Evolutionary conservation across 2,113 vertebrate species (phyloP).

Genomic region (Plecturocebus donacophilus): DNA sequence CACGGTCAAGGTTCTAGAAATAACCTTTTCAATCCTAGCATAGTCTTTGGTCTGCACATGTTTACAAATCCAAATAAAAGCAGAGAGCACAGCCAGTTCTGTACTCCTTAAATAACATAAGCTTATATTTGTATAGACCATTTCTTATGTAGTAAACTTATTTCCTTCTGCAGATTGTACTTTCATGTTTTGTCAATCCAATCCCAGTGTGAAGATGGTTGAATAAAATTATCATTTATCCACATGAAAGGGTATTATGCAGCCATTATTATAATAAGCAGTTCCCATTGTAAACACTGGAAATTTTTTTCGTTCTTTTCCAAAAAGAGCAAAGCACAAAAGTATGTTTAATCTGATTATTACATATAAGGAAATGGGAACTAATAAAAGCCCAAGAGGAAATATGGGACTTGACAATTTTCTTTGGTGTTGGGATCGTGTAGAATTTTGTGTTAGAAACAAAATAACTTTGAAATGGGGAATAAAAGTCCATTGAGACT

Average conservation of each 20-base stretch:
- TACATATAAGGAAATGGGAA: background rate
- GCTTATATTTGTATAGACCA: background rate
- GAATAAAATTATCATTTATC: background rate
- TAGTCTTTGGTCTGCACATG: background rate
- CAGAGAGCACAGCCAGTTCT: background rate
- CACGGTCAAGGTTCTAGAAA: background rate
- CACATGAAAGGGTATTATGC: background rate
- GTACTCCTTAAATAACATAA: background rate
- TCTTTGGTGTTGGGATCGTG: background rate
- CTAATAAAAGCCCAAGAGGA: slow-evolving; percentile 24
- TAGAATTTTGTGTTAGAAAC: background rate
- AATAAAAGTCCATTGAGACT: background rate
- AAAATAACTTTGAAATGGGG: background rate
- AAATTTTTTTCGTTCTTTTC: too few species aligned
- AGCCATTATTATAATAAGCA: background rate
- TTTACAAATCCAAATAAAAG: background rate
- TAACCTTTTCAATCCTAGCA: background rate
- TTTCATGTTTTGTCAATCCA: background rate
- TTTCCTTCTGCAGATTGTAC: background rate
- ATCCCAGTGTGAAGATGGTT: background rate
- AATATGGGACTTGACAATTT: background rate
- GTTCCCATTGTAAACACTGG: background rate
- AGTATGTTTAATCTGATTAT: background rate
- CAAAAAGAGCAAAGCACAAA: background rate
- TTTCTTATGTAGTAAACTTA: background rate